phyloP scores from a whole-genome alignment of 2,888 invertebrate genomes.

The Apodemia mormo region DNA sequence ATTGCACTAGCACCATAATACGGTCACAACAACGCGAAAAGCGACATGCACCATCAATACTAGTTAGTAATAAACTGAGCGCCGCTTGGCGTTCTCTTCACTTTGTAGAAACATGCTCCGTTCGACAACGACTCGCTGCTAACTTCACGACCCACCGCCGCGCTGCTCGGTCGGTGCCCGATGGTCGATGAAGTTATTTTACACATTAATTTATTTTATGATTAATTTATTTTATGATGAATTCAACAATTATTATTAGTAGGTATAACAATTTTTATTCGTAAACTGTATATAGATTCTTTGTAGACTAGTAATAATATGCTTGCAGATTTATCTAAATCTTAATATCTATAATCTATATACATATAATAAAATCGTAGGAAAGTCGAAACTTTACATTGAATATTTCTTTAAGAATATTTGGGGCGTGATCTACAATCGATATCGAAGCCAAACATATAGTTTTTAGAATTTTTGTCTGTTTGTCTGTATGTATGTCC shows the following conservation, averaged over 20 bases:
- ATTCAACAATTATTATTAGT: slow-evolving; percentile 37
- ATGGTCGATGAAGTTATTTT: slow-evolving; percentile 72
- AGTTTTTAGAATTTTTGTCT: too few species aligned
- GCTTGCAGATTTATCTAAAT: too few species aligned
- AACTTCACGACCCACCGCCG: slow-evolving; percentile 61
- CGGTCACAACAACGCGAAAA: slow-evolving; percentile 62
- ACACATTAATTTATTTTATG: slow-evolving; percentile 70
- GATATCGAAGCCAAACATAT: too few species aligned
- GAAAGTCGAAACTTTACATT: too few species aligned
- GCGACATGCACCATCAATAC: slow-evolving; percentile 65
- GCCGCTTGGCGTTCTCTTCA: slow-evolving; percentile 69
- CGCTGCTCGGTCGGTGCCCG: slow-evolving; percentile 62
- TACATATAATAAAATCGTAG: too few species aligned
- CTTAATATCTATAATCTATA: too few species aligned
- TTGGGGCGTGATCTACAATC: too few species aligned
- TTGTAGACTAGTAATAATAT: too few species aligned
- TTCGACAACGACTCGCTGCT: slow-evolving; percentile 49
- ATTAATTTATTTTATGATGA: slow-evolving; percentile 65
- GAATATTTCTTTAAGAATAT: too few species aligned
- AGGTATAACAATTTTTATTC: slow-evolving; percentile 2
- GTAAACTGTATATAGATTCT: background rate
- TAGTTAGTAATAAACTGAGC: slow-evolving; percentile 72
- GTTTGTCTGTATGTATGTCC: too few species aligned
- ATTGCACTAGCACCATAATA: slow-evolving; percentile 76
- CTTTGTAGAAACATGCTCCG: slow-evolving; percentile 59